A percentile compares a stretch with the other conserved stretches of the same genome.
These are phyloP conservation scores for Dufourea novaeangliae DNA, from an alignment of 1,140 invertebrate species.

Conservation along the genomic window DNA sequence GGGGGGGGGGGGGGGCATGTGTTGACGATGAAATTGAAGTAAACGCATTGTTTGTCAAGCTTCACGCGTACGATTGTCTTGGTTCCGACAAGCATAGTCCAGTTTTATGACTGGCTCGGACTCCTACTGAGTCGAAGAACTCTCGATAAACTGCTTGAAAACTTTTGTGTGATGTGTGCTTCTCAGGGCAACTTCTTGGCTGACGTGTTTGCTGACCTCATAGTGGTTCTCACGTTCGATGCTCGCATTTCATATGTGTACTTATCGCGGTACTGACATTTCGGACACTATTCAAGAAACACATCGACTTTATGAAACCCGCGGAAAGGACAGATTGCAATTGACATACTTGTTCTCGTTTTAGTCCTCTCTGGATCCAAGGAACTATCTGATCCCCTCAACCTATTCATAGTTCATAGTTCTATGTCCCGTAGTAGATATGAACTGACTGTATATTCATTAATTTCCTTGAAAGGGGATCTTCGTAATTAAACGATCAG, in stretches of 20 bases:
- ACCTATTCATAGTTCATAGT: background rate
- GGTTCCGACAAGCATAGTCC: constrained; percentile 65
- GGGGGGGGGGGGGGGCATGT: constrained; percentile 9
- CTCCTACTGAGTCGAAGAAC: constrained; percentile 45
- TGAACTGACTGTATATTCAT: constrained; percentile 1
- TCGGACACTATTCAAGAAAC: constrained; percentile 25
- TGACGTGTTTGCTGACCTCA: constrained; percentile 67
- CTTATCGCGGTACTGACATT: constrained; percentile 47
- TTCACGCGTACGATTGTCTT: constrained; percentile 61
- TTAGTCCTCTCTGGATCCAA: background rate
- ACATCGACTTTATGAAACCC: constrained; percentile 32
- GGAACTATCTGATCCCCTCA: background rate
- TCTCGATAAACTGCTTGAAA: constrained; percentile 62
- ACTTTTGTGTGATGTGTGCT: constrained; percentile 55
- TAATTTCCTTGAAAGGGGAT: constrained; percentile 18
- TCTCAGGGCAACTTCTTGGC: constrained; percentile 61
- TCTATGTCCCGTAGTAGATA: background rate
- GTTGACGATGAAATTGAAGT: constrained; percentile 68
- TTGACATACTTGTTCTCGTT: constrained; percentile 25
- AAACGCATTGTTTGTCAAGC: constrained; percentile 66
- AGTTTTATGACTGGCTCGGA: constrained; percentile 39
- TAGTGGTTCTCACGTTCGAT: constrained; percentile 40
- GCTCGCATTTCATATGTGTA: constrained; percentile 44
- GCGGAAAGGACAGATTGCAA: constrained; percentile 26
- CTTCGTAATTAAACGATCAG: constrained; percentile 10